Evolutionary conservation across 2,797 vertebrate species (phyloP), one percentile per base, ranked within the genome.

Genomic region (Enteromius mattozi): DNA sequence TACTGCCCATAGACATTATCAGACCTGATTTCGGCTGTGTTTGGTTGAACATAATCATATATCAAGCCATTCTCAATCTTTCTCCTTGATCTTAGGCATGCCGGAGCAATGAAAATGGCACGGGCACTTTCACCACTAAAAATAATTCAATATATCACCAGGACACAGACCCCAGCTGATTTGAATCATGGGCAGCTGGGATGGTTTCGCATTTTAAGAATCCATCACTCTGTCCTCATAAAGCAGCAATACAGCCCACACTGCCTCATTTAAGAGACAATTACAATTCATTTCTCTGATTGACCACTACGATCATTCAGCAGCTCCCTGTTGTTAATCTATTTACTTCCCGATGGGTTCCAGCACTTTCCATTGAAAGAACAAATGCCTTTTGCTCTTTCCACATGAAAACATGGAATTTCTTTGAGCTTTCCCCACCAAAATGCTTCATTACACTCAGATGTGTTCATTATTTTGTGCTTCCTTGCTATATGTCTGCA

Each of bases 251-350:
- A 59, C 45, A 82, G 87, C 86, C 88, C 81, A 91, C 88, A 85
- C 89, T 87, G 69, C 86, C 83, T 91, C 86, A 86, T 87, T 86
- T 70, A 80, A 88, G 89, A 90, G 82, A 86, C 88, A 86, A 89
- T 89, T 19, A 80, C 89, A 82, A 88, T 88, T 88, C 78, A 88
- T 85, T 51, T 86, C 84, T 88, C 72, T 92, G 92, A 94, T 87
- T 94, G 92, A 92, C 93, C 93, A 90, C 88, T 92, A 87, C 90
- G 92, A 88, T 91, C 88, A 90, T 92, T 89, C 88, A 86, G 81
- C 85, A 74, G 37, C 81, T 70, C 90, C 90, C 91, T 87, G 90
- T 91, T 89, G 89, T 89, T 92, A 93, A 90, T 92, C 85, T 63
- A 42, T 78, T 86, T 61, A 87, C 86, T 91, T 86, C 91, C 92